phyloP scores from a whole-genome alignment of 1,140 invertebrate species.

The Drosophila rufa region DNA sequence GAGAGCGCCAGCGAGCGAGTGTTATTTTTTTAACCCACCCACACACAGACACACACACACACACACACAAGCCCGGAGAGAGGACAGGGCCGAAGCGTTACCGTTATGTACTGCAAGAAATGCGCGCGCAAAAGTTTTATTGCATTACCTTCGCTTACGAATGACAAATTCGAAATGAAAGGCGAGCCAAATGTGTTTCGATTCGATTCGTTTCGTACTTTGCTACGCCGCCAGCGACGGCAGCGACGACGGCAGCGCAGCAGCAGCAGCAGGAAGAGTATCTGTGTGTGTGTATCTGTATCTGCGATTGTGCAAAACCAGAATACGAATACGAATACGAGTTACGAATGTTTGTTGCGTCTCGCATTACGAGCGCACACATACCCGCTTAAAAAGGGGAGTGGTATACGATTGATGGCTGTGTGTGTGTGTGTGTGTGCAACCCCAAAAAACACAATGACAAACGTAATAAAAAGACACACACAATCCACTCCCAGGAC shows the following conservation, averaged over 20 bases:
- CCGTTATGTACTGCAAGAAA: slow-evolving; percentile 63
- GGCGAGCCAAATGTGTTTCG: slow-evolving; percentile 81
- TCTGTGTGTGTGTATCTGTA: slow-evolving; percentile 53
- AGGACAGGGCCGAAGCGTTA: slow-evolving; percentile 25
- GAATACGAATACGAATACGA: slow-evolving; percentile 70
- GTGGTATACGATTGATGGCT: slow-evolving; percentile 74
- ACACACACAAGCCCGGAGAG: neutral
- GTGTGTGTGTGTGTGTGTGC: slow-evolving; percentile 53
- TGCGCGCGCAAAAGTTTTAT: slow-evolving; percentile 84
- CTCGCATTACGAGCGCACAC: slow-evolving; percentile 64
- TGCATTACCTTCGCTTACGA: slow-evolving; percentile 85
- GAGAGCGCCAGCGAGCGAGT: slow-evolving; percentile 31
- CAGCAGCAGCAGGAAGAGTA: slow-evolving; percentile 37
- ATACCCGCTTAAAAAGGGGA: slow-evolving; percentile 67
- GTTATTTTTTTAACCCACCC: slow-evolving; percentile 75
- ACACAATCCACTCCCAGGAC: slow-evolving; percentile 40
- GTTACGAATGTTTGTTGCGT: slow-evolving; percentile 64
- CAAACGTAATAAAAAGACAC: slow-evolving; percentile 80
- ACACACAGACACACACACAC: slow-evolving; percentile 40
- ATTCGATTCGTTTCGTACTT: slow-evolving; percentile 74
- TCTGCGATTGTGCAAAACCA: slow-evolving; percentile 82
- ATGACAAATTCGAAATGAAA: slow-evolving; percentile 85
- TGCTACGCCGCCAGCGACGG: slow-evolving; percentile 46
- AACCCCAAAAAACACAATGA: slow-evolving; percentile 83
- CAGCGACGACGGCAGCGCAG: slow-evolving; percentile 36